Evolutionary conservation across 2,888 invertebrate species (phyloP), one percentile per base, ranked within the genome.

Genomic region (Zaprionus lineosus): DNA sequence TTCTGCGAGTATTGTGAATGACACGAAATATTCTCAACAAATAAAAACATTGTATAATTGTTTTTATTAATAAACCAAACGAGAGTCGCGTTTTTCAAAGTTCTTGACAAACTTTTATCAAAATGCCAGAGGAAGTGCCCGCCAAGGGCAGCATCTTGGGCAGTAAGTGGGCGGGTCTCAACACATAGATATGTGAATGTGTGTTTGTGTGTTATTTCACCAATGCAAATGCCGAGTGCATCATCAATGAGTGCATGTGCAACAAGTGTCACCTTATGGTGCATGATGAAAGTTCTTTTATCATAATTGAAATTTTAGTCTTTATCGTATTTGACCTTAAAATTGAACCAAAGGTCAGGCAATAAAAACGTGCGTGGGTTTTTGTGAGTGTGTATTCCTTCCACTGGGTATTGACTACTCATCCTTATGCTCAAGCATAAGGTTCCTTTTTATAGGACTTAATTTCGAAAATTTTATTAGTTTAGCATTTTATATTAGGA

Each of bases 81-180:
- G 37, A 12, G 15, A 37, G 11, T 33, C 29, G 29, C n/a, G n/a
- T n/a, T n/a, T n/a, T n/a, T n/a, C n/a, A n/a, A n/a, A n/a, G n/a
- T n/a, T n/a, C n/a, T n/a, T n/a, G n/a, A n/a, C n/a, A 36, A 40
- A 29, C 14, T n/a, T 8, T 15, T 46, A 28, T 36, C 56, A 78
- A 69, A 40, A 89, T 88, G 86, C 86, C 83, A 65, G 91, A 92
- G 90, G 92, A 92, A 77, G 92, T 92, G 69, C 91, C 91, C 24
- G 91, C 92, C 0, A 91, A 86, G 83, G 93, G 92, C 88, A 92
- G 91, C 86, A 76, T 92, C 75, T 90, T 92, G 70, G 92, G 92
- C 88, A 91, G 92, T 93, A 89, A 92, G 92, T 92, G 64, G 15
- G 2, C 2, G 26, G 3, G 1, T 21, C 14, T 4, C 1, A 3